These are phyloP conservation scores for Ridgeia piscesae DNA, from an alignment of 1,140 invertebrate species.

Conservation along the genomic window DNA sequence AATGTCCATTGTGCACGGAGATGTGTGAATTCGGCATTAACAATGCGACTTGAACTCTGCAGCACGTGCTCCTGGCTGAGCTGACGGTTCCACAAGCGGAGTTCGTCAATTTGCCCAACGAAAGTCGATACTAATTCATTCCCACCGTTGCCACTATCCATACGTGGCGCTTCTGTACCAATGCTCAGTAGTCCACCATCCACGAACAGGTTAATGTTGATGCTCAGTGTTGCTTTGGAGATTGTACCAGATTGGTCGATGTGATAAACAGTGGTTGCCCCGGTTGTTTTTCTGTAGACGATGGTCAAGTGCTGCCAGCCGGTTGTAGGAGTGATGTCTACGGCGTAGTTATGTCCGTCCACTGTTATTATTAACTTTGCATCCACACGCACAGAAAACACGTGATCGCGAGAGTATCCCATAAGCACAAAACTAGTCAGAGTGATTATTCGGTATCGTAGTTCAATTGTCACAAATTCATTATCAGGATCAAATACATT, in stretches of 20 bases:
- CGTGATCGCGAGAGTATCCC: background rate
- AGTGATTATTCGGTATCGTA: background rate
- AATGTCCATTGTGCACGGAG: background rate
- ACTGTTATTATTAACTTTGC: background rate
- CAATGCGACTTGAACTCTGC: background rate
- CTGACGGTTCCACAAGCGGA: background rate
- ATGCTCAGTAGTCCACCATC: background rate
- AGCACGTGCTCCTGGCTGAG: background rate
- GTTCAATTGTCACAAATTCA: background rate
- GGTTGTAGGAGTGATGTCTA: background rate
- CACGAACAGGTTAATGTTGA: background rate
- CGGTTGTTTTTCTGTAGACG: background rate
- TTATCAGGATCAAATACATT: background rate
- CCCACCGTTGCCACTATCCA: background rate
- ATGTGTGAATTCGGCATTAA: background rate
- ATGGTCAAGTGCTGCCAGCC: background rate
- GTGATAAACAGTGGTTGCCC: background rate
- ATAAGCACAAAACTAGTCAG: background rate
- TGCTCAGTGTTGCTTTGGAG: background rate
- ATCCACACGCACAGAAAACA: background rate
- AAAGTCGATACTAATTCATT: background rate
- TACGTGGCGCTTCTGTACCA: background rate
- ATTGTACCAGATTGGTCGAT: background rate
- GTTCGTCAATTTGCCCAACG: background rate
- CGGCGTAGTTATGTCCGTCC: background rate